A percentile compares a stretch with the other conserved stretches of the same genome.
Evolutionary conservation across 2,113 vertebrate species (phyloP).

Genomic region (Notothenia rossii): DNA sequence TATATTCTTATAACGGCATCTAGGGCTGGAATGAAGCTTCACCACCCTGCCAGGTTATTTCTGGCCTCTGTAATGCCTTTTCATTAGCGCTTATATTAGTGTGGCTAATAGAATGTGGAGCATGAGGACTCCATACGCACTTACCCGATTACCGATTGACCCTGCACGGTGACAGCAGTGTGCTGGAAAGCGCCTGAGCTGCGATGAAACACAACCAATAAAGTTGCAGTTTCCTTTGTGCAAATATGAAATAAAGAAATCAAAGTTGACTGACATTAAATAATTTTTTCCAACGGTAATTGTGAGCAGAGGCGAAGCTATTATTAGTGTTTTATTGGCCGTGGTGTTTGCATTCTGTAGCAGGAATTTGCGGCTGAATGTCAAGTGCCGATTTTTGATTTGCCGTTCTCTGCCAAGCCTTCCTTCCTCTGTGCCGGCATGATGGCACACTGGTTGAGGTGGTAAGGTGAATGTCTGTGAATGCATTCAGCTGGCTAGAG

Average conservation of each 20-base stretch:
- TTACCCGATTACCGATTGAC: constrained; percentile 25
- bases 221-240: constrained; percentile 29
- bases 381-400: constrained; percentile 56
- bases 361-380: constrained; percentile 48
- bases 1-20: constrained; percentile 58
- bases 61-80: constrained; percentile 60
- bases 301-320: constrained; percentile 50
- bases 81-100: constrained; percentile 69
- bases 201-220: constrained; percentile 9
- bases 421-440: constrained; percentile 11
- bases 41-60: constrained; percentile 59
- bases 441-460: constrained; percentile 55
- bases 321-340: constrained; percentile 66
- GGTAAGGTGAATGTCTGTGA: constrained; percentile 36
- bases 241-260: constrained; percentile 60
- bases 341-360: constrained; percentile 40
- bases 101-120: constrained; percentile 60
- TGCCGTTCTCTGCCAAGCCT: constrained; percentile 1
- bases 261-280: constrained; percentile 57
- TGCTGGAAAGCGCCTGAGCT: not conserved
- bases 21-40: constrained; percentile 24
- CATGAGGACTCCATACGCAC: not conserved
- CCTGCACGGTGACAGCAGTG: not conserved
- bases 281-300: constrained; percentile 57
- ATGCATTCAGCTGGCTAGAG: constrained; percentile 13